A percentile compares a stretch with the other conserved stretches of the same genome.
These are phyloP conservation scores for Chrosomus eos DNA, from an alignment of 2,797 vertebrate species.

Conservation along the genomic window DNA sequence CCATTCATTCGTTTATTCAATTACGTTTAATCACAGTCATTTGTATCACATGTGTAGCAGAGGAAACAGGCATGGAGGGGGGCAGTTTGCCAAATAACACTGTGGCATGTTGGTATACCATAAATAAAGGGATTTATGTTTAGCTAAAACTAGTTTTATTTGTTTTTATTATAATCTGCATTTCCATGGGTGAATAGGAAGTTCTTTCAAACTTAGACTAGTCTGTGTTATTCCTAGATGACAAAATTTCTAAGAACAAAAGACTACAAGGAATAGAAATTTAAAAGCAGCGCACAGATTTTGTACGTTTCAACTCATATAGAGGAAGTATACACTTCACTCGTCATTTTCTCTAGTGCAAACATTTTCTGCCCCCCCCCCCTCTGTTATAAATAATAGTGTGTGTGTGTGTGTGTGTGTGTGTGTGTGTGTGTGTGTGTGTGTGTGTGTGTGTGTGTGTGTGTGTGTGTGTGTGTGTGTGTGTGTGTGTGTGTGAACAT, in stretches of 20 bases:
- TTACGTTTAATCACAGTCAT: slow-evolving; percentile 81
- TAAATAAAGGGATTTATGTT: slow-evolving; percentile 15
- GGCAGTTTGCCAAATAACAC: slow-evolving; percentile 57
- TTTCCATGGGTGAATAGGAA: background rate
- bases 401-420: background rate
- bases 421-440: background rate
- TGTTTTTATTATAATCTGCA: background rate
- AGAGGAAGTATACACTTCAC: background rate
- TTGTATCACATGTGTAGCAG: slow-evolving; percentile 78
- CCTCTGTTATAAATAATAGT: background rate
- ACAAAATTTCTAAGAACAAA: background rate
- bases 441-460: background rate
- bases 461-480: background rate
- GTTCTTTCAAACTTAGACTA: background rate
- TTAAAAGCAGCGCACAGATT: background rate
- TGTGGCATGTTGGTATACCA: slow-evolving; percentile 8
- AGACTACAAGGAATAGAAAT: background rate
- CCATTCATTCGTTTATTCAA: slow-evolving; percentile 82
- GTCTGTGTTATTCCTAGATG: background rate
- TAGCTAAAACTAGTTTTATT: background rate
- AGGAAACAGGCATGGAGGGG: slow-evolving; percentile 28
- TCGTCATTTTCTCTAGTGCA: background rate
- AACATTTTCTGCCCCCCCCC: background rate
- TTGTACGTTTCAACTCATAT: background rate
- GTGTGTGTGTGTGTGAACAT: background rate